Base-by-base conservation (phyloP, 2,888 invertebrate species). In the Antheraea yamamai region DNA sequence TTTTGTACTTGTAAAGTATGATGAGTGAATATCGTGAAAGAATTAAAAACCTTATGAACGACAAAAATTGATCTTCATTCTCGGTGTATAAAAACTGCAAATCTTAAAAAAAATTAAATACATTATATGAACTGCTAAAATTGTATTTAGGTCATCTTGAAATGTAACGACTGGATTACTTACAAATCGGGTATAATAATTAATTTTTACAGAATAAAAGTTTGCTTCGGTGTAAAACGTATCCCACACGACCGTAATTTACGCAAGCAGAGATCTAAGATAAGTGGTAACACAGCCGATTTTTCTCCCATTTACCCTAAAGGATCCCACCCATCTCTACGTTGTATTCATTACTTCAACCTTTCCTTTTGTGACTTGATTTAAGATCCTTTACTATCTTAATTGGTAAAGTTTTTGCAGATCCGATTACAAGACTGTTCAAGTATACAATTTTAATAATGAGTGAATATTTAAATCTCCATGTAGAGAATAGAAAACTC, bases 311-410 rank as follows among this genome's bases (percentile, higher is more conserved):
- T 89, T 91, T 87, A 88, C 87, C 86, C 88, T 81, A 77, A 84
- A 88, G 82, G 81, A 83, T 85, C 81, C 86, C 87, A 80, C 86
- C 89, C 88, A 89, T 89, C 88, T 86, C 85, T 88, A 86, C 82
- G 79, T 83, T 84, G 89, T 92, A 92, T 92, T 93, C 92, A 93
- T 92, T 90, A 85, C 88, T 80, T 82, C 79, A 86, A 88, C 89
- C 88, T 89, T 90, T 89, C 88, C 88, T 86, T 87, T 87, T 88
- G 85, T 81, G 85, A 88, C 92, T 91, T 93, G 92, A 93, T 92
- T 92, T 92, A 93, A 86, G 78, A 81, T 79, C 79, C 82, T 82
- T 78, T 78, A 84, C 88, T 92, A 92, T 92, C 92, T 93, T 93
- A 93, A 93, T 93, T 92, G 91, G 88, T 79, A 85, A 89, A 91